Percentiles rank a stretch among this genome's conserved stretches.
These are phyloP conservation scores for Aphaenogaster ashmeadi DNA, from an alignment of 1,140 invertebrate species.

Conservation along the genomic window DNA sequence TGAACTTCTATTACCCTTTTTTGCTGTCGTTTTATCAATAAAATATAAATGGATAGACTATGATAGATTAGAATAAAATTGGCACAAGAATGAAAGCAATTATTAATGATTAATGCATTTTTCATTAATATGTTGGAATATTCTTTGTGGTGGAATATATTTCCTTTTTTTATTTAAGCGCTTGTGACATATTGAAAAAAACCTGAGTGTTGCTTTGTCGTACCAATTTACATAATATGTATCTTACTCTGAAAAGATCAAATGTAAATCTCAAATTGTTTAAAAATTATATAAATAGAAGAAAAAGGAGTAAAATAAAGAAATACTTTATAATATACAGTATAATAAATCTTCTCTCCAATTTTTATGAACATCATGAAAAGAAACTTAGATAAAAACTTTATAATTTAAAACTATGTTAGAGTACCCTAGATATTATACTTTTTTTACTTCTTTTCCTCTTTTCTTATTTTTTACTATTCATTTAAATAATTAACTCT, in stretches of 20 bases:
- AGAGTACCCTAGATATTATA: no score
- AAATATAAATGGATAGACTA: constrained; percentile 5
- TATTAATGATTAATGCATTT: neutral
- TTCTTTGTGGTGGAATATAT: neutral
- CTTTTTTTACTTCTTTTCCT: no score
- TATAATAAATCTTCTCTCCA: neutral
- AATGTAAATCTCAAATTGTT: neutral
- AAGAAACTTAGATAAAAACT: neutral
- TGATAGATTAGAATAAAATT: constrained; percentile 20
- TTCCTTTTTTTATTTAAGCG: neutral
- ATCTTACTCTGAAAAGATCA: neutral
- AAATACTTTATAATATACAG: no score
- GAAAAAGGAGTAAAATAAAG: neutral
- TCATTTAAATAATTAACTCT: no score
- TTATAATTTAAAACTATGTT: no score
- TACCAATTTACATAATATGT: neutral
- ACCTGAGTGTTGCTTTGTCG: neutral
- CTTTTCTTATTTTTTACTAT: no score
- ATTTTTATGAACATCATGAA: neutral
- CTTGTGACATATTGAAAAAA: neutral
- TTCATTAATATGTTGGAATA: neutral
- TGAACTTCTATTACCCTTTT: neutral
- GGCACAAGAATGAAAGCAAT: constrained; percentile 11
- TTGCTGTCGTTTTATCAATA: constrained; percentile 26
- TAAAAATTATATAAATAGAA: neutral